Percentiles rank a stretch among this genome's conserved stretches.
These are phyloP conservation scores for Archivesica marissinica DNA, from an alignment of 1,140 invertebrate species.

Conservation along the genomic window DNA sequence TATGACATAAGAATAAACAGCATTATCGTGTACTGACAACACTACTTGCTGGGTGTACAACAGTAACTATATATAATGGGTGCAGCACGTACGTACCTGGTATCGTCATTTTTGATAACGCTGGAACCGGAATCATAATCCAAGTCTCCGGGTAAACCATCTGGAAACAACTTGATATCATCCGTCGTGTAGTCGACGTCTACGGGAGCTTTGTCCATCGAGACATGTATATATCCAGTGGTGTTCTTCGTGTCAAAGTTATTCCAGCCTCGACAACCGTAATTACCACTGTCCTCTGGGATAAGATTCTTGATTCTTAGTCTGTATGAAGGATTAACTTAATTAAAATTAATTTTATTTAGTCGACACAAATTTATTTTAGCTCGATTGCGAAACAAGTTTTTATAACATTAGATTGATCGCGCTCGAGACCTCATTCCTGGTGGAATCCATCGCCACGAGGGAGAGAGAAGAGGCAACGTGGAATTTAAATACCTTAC, in stretches of 20 bases:
- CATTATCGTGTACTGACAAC: background rate
- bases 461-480: too few relatives aligned
- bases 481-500: too few relatives aligned
- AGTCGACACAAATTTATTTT: too few relatives aligned
- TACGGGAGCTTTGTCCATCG: background rate
- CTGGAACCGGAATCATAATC: slow-evolving; percentile 14
- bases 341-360: too few relatives aligned
- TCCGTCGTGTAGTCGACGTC: background rate
- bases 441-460: too few relatives aligned
- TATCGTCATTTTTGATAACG: slow-evolving; percentile 20
- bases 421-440: too few relatives aligned
- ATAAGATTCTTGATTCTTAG: slow-evolving; percentile 37
- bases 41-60: background rate
- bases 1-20: background rate
- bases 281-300: slow-evolving; percentile 45
- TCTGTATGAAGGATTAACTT: slow-evolving; percentile 15
- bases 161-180: slow-evolving; percentile 8
- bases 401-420: too few relatives aligned
- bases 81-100: background rate
- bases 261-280: slow-evolving; percentile 55
- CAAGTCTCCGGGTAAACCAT: background rate
- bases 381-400: too few relatives aligned
- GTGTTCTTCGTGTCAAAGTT: slow-evolving; percentile 45
- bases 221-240: slow-evolving; percentile 41
- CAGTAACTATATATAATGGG: background rate